Evolutionary conservation across 2,113 vertebrate genomes (phyloP), one percentile per base, ranked within the genome.

Genomic region (Eulemur macaco): DNA sequence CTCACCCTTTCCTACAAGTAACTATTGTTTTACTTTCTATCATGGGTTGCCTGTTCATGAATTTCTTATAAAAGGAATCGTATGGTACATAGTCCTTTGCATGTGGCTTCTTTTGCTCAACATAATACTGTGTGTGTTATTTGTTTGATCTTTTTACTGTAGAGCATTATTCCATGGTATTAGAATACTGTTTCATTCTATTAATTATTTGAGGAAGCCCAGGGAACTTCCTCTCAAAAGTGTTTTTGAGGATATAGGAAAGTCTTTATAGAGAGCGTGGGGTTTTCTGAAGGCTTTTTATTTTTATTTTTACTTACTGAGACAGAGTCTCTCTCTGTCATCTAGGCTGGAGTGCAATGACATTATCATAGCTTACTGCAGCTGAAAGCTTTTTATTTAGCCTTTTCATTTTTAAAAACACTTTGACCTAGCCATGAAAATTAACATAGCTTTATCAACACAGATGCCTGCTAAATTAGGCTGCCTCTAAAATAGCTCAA

Each of bases 341-440:
- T 11, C 60, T 25, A 63, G 60, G 11, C 60, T 63, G 25, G 60
- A 63, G 25, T 29, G 60, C 60, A 13, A 4, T 63, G 27, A 29
- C 27, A 29, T 63, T 25, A 29, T 63, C 60, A 63, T 29, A 63
- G 60, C 60, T 63, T 29, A 63, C 25, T 27, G 60, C 60, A 63
- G 60, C 52, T 94, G 66, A 92, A 60, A 52, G 8, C 20, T 85
- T 94, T 91, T 82, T 91, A 78, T 86, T 86, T 95, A 86, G 47
- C 31, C 56, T 92, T 97, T 90, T 54, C 37, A 68, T 88, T 96
- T 96, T 89, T 23, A 82, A 93, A 95, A 77, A 31, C 80, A 74
- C 45, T 84, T 92, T 77, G 64, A 60, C 69, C 34, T 71, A 63
- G 81, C 45, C 56, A 3, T 86, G 66, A 60, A 78, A 96, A 66